These are phyloP conservation scores for Aurelia aurita complex sp. Pacific DNA, from an alignment of 30 jellyfish, hydroid and myxozoan species.

Conservation along the genomic window DNA sequence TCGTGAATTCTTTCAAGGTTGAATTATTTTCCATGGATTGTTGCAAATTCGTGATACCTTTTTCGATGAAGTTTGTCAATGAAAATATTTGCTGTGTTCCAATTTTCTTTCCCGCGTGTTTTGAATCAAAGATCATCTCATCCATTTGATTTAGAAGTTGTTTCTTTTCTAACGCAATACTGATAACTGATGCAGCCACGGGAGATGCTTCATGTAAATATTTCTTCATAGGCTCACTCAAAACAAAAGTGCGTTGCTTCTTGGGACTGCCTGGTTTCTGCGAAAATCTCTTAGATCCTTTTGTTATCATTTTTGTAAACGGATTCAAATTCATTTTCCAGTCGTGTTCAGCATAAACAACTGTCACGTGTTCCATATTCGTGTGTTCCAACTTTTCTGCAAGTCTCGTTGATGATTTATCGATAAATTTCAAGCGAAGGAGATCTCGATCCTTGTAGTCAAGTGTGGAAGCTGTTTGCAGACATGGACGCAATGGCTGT, in stretches of 20 bases:
- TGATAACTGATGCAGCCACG: slow-evolving; percentile 62
- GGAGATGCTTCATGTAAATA: slow-evolving; percentile 74
- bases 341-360: slow-evolving; percentile 20
- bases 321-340: slow-evolving; percentile 41
- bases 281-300: background rate
- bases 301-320: background rate
- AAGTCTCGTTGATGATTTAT: slow-evolving; percentile 26
- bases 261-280: background rate
- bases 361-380: slow-evolving; percentile 13
- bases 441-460: slow-evolving; percentile 57
- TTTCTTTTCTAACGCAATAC: slow-evolving; percentile 49
- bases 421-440: slow-evolving; percentile 37
- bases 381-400: slow-evolving; percentile 36
- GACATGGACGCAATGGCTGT: slow-evolving; percentile 41
- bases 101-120: slow-evolving; percentile 24
- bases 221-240: slow-evolving; percentile 60
- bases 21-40: slow-evolving; percentile 28
- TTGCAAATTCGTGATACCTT: slow-evolving; percentile 37
- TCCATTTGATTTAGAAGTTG: slow-evolving; percentile 40
- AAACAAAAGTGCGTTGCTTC: background rate
- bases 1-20: slow-evolving; percentile 40
- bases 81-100: slow-evolving; percentile 40
- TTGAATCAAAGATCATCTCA: slow-evolving; percentile 41
- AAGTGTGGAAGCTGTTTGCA: slow-evolving; percentile 56
- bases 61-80: slow-evolving; percentile 37